phyloP scores from a whole-genome alignment of 2,113 vertebrate genomes.

The Scomber japonicus region DNA sequence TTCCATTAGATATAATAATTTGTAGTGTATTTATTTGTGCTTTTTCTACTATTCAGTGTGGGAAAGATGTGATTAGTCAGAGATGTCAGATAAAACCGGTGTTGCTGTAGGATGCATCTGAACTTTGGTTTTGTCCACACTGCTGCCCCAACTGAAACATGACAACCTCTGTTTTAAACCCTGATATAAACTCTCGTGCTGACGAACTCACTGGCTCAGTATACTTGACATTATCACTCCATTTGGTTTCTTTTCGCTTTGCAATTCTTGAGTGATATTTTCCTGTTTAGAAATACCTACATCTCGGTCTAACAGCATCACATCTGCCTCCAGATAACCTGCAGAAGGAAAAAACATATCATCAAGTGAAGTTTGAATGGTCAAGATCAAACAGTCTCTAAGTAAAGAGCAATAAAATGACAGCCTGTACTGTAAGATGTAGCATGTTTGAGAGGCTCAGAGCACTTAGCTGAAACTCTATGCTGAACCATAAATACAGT shows the following conservation, averaged over 20 bases:
- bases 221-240: neutral
- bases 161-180: neutral
- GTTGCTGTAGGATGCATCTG: conserved; percentile 22
- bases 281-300: neutral
- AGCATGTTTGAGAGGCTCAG: conserved; percentile 3
- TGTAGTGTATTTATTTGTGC: neutral
- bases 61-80: conserved; percentile 19
- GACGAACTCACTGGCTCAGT: neutral
- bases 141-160: neutral
- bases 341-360: neutral
- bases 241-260: neutral
- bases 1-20: neutral
- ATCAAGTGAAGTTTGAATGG: neutral
- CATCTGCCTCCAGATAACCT: neutral
- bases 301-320: neutral
- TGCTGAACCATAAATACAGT: conserved; percentile 39
- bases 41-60: no score
- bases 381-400: neutral
- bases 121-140: conserved; percentile 17
- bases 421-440: conserved; percentile 5
- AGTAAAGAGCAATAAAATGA: neutral
- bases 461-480: conserved; percentile 21
- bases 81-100: conserved; percentile 19
- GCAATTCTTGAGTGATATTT: neutral
- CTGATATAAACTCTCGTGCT: neutral